Base-by-base conservation (phyloP, 2,113 vertebrate species). In the Odocoileus virginianus region DNA sequence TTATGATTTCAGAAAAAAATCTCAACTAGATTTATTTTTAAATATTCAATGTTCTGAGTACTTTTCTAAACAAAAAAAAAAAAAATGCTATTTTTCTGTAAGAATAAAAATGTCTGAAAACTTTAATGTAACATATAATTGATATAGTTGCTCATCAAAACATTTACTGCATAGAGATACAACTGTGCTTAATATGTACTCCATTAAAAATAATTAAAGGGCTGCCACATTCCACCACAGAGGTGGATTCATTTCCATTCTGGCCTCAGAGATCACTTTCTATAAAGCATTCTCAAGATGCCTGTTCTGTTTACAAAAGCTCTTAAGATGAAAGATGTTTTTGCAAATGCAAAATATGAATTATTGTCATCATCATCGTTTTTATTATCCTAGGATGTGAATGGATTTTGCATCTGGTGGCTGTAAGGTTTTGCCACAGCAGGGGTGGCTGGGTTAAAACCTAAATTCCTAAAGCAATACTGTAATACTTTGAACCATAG, bases 391-490 rank as follows among this genome's bases (percentile, higher is more conserved):
- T 71, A 79, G 83, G 64, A 98, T 82, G 86, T n/a, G 94, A 98
- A 98, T 97, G 97, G 97, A 97, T 97, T 98, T 97, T 98, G 81
- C 96, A 98, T 98, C 95, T 97, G 97, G 96, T 87, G 90, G 89
- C 97, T 98, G 87, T 95, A 97, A 97, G 98, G 87, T 97, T 98
- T 99, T 96, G 87, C 87, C 98, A 96, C 98, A 97, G 93, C 97
- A 98, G 95, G 78, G 96, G 76, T 91, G 60, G 76, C 97, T 98
- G 82, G 94, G 95, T 98, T 98, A 96, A 98, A 98, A 98, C 98
- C 98, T 97, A 96, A 98, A 98, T 98, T 98, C 97, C 97, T 97
- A 84, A 96, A 98, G 98, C 98, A 98, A 97, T 97, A 94, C 96
- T 98, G 95, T 97, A 98, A 98, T 94, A 95, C 97, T 95, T 33